Base-by-base conservation (phyloP, 1,140 invertebrate species). In the Eurosta solidaginis region DNA sequence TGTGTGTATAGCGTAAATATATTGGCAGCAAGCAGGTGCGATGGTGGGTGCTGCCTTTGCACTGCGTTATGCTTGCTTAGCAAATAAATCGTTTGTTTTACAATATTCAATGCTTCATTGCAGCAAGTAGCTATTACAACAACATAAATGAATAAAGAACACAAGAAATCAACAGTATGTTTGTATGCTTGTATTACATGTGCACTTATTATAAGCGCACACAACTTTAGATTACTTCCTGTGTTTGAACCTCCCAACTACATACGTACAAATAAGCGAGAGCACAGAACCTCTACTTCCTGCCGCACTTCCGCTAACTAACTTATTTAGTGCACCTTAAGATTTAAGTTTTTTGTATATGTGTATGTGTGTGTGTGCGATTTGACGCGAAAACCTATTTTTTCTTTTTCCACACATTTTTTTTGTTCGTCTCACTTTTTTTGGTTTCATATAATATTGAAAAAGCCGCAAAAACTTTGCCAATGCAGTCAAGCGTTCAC, bases 381-480 rank as follows among this genome's bases (percentile, higher is more conserved):
- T 29, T 52, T 54, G 74, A 76, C 17, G 42, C 52, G 59, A 76
- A 76, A 44, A 52, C 76, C 84, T 84, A 33, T 68, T 68, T 40
- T 20, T 68, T 14, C 7, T 68, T 68, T 40, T 6, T 68, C 2
- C 40, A 33, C 12, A 40, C 3, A 40, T 36, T 63, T 63, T 33
- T 33, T 9, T 40, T 20, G 29, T 36, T 63, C n/a, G 0, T 36
- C 40, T 63, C 20, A n/a, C 29, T 33, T 27, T 40, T 33, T 68
- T 68, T 42, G 59, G 84, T 83, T 82, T 86, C 83, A 86, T 86
- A 86, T 86, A 86, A 86, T 86, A 86, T 86, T 86, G 82, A 86
- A 86, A 86, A 86, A 84, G 84, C 84, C 84, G 80, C 84, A 86
- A 86, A 86, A 86, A 68, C 33, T 68, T 68, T 68, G 59, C 59